phyloP scores from a whole-genome alignment of 1,140 invertebrate genomes.

The Apis dorsata region DNA sequence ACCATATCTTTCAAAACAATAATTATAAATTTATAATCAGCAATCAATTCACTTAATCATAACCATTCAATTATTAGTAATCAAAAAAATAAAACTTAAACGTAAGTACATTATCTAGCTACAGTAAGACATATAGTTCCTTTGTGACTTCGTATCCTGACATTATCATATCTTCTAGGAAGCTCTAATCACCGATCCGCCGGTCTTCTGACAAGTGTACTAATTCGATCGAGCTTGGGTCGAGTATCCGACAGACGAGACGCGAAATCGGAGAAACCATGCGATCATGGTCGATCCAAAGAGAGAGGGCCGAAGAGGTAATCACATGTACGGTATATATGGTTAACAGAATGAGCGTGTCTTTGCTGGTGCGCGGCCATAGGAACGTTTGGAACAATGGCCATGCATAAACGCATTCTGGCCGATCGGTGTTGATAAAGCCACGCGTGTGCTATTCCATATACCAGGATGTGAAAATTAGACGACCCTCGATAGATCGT shows the following conservation, averaged over 20 bases:
- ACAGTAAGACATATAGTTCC: not conserved
- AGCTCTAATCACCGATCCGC: not conserved
- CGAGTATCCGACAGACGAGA: not conserved
- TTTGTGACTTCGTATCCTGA: not conserved
- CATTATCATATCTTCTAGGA: not conserved
- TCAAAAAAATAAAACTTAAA: no score
- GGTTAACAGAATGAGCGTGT: slow-evolving; percentile 40
- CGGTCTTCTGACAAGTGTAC: not conserved
- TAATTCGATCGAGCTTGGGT: not conserved
- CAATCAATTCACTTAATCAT: no score
- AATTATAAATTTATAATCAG: no score
- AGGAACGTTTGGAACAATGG: slow-evolving; percentile 48
- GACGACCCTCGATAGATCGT: not conserved
- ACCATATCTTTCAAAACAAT: no score
- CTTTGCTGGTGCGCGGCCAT: slow-evolving; percentile 38
- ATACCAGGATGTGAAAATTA: not conserved
- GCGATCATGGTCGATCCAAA: slow-evolving; percentile 1
- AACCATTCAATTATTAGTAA: no score
- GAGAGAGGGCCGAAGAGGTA: not conserved
- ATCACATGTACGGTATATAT: slow-evolving; percentile 26
- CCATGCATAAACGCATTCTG: slow-evolving; percentile 36
- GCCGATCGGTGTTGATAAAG: slow-evolving; percentile 49
- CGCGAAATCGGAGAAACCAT: slow-evolving; percentile 3
- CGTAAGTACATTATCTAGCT: no score
- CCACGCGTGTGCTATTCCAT: slow-evolving; percentile 32